Conservation (phyloP, 1,140 invertebrate genomes). For the Luehdorfia chinensis region DNA sequence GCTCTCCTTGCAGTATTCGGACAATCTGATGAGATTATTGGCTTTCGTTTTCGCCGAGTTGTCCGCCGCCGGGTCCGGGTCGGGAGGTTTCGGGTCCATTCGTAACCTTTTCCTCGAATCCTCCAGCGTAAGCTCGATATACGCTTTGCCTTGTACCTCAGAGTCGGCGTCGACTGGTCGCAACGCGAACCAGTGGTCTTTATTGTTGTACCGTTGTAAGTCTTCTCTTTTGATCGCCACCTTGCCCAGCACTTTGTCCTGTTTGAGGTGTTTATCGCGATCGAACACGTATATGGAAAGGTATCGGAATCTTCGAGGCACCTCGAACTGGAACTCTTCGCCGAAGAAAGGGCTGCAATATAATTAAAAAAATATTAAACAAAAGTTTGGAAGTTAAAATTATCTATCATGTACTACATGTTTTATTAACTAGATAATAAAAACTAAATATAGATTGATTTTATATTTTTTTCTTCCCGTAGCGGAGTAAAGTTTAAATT, state of each 20-base stretch:
- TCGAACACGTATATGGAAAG: conserved; percentile 93
- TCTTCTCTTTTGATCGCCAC: conserved; percentile 93
- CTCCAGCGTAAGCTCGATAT: conserved; percentile 81
- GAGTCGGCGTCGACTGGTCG: conserved; percentile 90
- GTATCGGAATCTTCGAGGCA: conserved; percentile 91
- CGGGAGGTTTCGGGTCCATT: conserved; percentile 62
- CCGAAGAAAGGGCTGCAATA: conserved; percentile 91
- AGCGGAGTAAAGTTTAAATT: too few relatives aligned
- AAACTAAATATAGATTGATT: too few relatives aligned
- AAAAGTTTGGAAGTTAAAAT: too few relatives aligned
- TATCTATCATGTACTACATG: too few relatives aligned
- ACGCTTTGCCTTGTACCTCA: conserved; percentile 91
- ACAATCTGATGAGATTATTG: conserved; percentile 62
- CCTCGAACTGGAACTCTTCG: conserved; percentile 95
- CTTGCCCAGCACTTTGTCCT: conserved; percentile 92
- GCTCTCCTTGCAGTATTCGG: conserved; percentile 69
- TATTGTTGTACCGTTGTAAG: conserved; percentile 90
- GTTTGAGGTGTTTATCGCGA: conserved; percentile 87
- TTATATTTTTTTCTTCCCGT: too few relatives aligned
- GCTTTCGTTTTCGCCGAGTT: conserved; percentile 56
- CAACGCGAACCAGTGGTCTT: conserved; percentile 95
- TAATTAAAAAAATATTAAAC: conserved; percentile 19
- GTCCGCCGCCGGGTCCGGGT: conserved; percentile 50
- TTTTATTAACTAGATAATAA: too few relatives aligned
- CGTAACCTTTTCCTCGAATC: conserved; percentile 61